A percentile compares a stretch with the other conserved stretches of the same genome.
Conservation (phyloP, 2,888 invertebrate species). For the Epistrophe grossulariae region DNA sequence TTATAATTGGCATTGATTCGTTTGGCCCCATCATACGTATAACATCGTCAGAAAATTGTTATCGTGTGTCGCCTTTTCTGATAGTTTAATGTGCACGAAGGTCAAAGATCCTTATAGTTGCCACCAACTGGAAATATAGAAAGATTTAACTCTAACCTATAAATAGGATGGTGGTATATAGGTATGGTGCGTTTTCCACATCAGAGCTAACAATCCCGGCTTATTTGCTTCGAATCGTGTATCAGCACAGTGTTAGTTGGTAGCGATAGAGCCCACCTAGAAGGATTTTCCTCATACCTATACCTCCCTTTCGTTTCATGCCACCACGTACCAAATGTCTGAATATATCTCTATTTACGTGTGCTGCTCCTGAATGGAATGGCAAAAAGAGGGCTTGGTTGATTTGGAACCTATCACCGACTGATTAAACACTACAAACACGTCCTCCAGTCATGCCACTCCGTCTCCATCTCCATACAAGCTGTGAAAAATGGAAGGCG, state of each 20-base stretch:
- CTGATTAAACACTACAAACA: conserved; percentile 74
- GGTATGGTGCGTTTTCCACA: conserved; percentile 22
- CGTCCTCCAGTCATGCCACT: conserved; percentile 61
- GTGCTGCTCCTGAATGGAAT: conserved; percentile 9
- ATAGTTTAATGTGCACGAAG: conserved; percentile 66
- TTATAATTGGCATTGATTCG: conserved; percentile 65
- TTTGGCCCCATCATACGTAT: not conserved
- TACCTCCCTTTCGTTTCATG: not conserved
- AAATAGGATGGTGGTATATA: conserved; percentile 13
- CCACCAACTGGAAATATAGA: conserved; percentile 29
- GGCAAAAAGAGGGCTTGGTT: conserved; percentile 28
- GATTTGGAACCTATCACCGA: conserved; percentile 72
- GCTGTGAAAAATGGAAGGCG: conserved; percentile 43
- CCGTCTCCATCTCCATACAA: not conserved
- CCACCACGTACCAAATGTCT: conserved; percentile 49
- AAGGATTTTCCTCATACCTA: conserved; percentile 10
- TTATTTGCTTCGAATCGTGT: conserved; percentile 61
- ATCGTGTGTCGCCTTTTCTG: conserved; percentile 32
- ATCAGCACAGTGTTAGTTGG: not conserved
- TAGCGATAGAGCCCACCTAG: conserved; percentile 37
- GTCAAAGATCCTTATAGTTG: conserved; percentile 71
- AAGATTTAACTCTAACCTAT: conserved; percentile 27
- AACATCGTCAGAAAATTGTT: conserved; percentile 54
- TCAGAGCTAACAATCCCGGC: conserved; percentile 44
- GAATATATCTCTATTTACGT: conserved; percentile 53